phyloP scores from a whole-genome alignment of 1,140 invertebrate species.

The Helicoverpa zea region DNA sequence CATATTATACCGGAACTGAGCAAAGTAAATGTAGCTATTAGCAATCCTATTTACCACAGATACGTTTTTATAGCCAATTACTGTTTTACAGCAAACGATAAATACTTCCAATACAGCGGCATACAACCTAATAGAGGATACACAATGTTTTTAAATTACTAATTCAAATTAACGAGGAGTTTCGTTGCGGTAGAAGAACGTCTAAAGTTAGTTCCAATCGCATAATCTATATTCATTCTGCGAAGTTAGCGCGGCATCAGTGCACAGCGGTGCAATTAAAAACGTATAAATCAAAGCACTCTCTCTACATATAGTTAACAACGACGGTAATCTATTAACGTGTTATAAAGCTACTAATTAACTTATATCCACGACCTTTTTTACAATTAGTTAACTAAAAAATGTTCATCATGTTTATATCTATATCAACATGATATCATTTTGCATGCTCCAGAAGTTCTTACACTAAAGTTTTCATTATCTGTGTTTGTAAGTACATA shows the following conservation, averaged over 20 bases:
- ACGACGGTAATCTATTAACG: constrained; percentile 43
- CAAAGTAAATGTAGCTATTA: constrained; percentile 46
- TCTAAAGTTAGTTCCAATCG: constrained; percentile 49
- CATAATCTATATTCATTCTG: constrained; percentile 67
- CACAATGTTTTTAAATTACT: constrained; percentile 46
- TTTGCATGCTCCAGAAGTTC: neutral
- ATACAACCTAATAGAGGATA: constrained; percentile 41
- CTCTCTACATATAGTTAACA: constrained; percentile 37
- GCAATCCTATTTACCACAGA: constrained; percentile 46
- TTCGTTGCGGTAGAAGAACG: constrained; percentile 34
- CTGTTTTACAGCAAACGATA: constrained; percentile 42
- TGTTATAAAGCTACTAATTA: constrained; percentile 41
- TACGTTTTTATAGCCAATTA: constrained; percentile 48
- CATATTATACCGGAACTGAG: constrained; percentile 33
- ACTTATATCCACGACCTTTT: constrained; percentile 25
- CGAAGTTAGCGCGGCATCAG: constrained; percentile 47
- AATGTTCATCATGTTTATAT: neutral
- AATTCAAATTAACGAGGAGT: constrained; percentile 44
- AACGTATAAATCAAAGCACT: constrained; percentile 69
- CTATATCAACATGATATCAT: neutral
- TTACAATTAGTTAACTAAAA: constrained; percentile 8
- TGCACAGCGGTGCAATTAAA: constrained; percentile 65
- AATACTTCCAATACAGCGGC: constrained; percentile 34
- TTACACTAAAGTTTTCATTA: neutral
- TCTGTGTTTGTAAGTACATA: neutral